Evolutionary conservation across 2,113 vertebrate species (phyloP), one percentile per base, ranked within the genome.

Genomic region (Fulmarus glacialis): DNA sequence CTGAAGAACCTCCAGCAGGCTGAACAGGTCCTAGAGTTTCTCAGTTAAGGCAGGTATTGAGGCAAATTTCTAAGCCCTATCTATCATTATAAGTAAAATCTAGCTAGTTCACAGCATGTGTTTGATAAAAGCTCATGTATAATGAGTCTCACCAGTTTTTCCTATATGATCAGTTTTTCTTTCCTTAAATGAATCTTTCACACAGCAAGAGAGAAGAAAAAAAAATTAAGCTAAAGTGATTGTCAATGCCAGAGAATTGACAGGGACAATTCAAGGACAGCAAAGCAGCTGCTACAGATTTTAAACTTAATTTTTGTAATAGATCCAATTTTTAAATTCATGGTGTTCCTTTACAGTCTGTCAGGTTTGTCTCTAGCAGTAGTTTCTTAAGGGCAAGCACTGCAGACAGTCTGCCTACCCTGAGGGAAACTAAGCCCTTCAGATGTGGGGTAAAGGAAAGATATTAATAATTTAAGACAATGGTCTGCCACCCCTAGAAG

Each of bases 371-470:
- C 82, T 95, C 93, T 29, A 67, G 74, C 82, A 80, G 70, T 53
- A 96, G 87, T 73, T 97, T 91, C 95, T 96, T 87, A 43, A 97
- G 91, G 91, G 91, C 93, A 97, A 96, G 93, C 26, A 78, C 48
- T 81, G 91, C 90, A 97, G 81, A 95, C 73, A 91, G 91, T 59
- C 82, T 81, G 59, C 87, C 85, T 94, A 77, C 93, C 91, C 96
- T 94, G 84, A 97, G 91, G 95, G 87, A 90, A 97, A 91, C 74
- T 93, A 83, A 96, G 85, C 72, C 62, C 80, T 58, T 92, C 94
- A 91, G 89, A 97, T 90, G 91, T 86, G 89, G 89, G 91, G 84
- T 81, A 96, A 96, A 92, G 48, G 47, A 90, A 93, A 91, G 38
- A 80, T 85, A 96, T 95, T 85, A 95, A 94, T 95, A 91, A 97